Conservation (phyloP, 2,888 invertebrate species). For the Sphaerophoria taeniata region DNA sequence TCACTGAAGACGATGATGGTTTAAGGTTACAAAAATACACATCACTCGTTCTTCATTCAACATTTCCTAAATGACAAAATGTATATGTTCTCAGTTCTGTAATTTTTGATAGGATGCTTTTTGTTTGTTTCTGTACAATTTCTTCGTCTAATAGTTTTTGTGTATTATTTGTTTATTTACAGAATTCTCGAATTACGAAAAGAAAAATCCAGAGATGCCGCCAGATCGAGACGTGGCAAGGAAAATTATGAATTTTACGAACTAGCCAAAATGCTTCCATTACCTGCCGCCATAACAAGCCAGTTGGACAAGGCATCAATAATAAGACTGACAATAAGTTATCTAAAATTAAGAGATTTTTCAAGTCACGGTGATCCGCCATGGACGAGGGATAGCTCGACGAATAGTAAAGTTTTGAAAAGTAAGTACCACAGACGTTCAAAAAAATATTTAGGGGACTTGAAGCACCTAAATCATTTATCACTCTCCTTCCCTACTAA, state of each 20-base stretch:
- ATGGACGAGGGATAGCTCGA: constrained; percentile 93
- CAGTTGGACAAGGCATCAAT: constrained; percentile 98
- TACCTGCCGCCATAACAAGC: constrained; percentile 95
- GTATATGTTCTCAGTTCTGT: no score
- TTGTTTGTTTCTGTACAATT: background rate
- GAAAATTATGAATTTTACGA: constrained; percentile 99
- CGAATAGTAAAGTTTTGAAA: constrained; percentile 91
- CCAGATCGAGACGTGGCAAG: constrained; percentile 94
- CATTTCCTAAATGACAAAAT: no score
- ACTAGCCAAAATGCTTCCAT: constrained; percentile 96
- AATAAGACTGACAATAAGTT: constrained; percentile 97
- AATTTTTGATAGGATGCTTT: no score
- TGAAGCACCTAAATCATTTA: no score
- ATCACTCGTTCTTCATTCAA: no score
- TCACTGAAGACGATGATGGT: background rate
- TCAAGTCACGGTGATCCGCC: constrained; percentile 98
- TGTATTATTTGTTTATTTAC: constrained; percentile 82
- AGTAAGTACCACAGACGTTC: constrained; percentile 85
- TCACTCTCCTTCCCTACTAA: no score
- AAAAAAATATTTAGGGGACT: no score
- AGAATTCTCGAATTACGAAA: constrained; percentile 96
- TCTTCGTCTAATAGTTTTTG: constrained; percentile 34
- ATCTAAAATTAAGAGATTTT: constrained; percentile 96
- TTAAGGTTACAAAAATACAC: background rate
- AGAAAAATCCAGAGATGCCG: constrained; percentile 97